Base-by-base conservation (phyloP, 2,797 vertebrate genomes). In the Silurus aristotelis region DNA sequence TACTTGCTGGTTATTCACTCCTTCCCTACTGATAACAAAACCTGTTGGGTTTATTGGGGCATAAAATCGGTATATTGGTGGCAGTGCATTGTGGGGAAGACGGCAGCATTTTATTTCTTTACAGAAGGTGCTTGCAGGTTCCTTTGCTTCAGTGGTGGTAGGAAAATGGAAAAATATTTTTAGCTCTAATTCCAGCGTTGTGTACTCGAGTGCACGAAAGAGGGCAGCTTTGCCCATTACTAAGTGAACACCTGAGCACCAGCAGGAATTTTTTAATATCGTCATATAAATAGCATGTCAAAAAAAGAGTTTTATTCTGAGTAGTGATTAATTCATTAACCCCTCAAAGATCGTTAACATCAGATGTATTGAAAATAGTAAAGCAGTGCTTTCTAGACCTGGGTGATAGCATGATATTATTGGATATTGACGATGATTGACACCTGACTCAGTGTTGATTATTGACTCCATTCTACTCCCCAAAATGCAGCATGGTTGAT, bases 151-250 rank as follows among this genome's bases (percentile, higher is more conserved):
- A 58, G n/a, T 72, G 79, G 63, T n/a, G 0, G 72, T 72, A 19
- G 84, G 84, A 61, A 87, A 85, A 88, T 84, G 72, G 81, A 38
- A 73, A 84, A 48, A 81, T 88, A 78, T 87, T 89, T 89, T 89
- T 87, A 89, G 87, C 43, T 22, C 68, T 87, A 83, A 88, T 90
- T 84, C 68, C 55, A 63, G 48, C 27, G 66, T 71, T 55, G 77
- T 85, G 85, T 64, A 85, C 82, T 80, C 15, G 4, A n/a, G 55
- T 80, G 66, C 63, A 83, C 20, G 87, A 83, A 68, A 10, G 70
- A 63, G 38, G 63, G 61, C 66, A 25, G 67, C 22, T 56, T 80
- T 67, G 38, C 61, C 46, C 56, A 48, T 60, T 6, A n/a, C 25
- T 61, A 25, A 61, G 76, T 87, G 81, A 12, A 48, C 27, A 38